A percentile compares a stretch with the other conserved stretches of the same genome.
These are phyloP conservation scores for Sebastes iracundus DNA, from an alignment of 2,797 vertebrate genomes.

Conservation along the genomic window DNA sequence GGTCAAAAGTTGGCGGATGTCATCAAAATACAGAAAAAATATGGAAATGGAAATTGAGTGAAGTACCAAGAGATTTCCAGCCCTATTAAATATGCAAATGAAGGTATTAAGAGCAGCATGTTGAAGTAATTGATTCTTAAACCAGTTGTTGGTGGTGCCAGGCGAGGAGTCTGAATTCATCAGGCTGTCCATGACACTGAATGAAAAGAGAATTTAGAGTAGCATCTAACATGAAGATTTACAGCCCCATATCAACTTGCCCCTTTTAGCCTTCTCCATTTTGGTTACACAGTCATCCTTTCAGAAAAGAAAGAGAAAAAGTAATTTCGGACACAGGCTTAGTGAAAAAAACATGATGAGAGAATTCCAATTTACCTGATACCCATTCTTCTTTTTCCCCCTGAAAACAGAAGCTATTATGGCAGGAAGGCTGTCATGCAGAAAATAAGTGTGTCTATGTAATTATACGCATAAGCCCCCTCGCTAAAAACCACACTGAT, in stretches of 20 bases:
- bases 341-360: conserved; percentile 63
- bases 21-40: not conserved
- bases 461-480: conserved; percentile 78
- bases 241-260: conserved; percentile 25
- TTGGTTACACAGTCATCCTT: conserved; percentile 40
- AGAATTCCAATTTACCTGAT: conserved; percentile 79
- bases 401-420: conserved; percentile 81
- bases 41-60: not conserved
- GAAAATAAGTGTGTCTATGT: conserved; percentile 83
- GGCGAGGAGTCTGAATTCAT: not conserved
- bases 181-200: not conserved
- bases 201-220: not conserved
- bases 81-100: conserved; percentile 44
- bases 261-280: conserved; percentile 32
- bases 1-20: not conserved
- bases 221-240: not conserved
- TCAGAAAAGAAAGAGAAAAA: conserved; percentile 33
- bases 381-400: conserved; percentile 68
- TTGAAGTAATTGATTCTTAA: conserved; percentile 28
- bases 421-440: conserved; percentile 78
- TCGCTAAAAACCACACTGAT: conserved; percentile 70
- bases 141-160: conserved; percentile 3
- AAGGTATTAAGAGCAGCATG: not conserved
- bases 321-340: conserved; percentile 58
- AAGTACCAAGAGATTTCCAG: conserved; percentile 7